phyloP scores from a whole-genome alignment of 1,140 invertebrate genomes.

The Lasioglossum albipes region DNA sequence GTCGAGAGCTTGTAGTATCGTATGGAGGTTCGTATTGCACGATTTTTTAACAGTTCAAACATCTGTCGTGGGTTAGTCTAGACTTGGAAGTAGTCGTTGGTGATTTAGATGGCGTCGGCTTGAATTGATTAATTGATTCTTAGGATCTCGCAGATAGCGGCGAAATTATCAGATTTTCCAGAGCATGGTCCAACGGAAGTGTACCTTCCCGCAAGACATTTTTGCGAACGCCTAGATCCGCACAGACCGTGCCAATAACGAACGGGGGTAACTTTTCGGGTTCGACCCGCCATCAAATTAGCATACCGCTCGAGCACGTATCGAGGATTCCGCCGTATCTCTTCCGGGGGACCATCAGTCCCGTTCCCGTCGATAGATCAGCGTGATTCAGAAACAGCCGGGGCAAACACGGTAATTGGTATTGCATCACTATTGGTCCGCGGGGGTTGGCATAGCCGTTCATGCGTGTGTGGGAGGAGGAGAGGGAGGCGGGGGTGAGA shows the following conservation, averaged over 20 bases:
- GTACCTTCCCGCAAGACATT: neutral
- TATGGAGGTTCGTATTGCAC: no score
- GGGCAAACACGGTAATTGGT: constrained; percentile 29
- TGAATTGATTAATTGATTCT: no score
- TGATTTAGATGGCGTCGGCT: no score
- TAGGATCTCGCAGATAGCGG: no score
- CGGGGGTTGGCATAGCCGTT: neutral
- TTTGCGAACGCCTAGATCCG: neutral
- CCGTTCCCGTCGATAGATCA: neutral
- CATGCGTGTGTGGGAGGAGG: no score
- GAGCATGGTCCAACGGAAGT: no score
- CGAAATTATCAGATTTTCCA: no score
- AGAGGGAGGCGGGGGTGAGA: neutral
- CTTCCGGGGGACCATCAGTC: neutral
- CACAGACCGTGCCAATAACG: neutral
- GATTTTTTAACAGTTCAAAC: no score
- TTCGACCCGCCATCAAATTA: constrained; percentile 1
- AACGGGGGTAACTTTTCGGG: neutral
- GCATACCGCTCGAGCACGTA: neutral
- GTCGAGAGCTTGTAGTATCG: no score
- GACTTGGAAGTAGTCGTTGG: no score
- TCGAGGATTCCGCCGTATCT: neutral
- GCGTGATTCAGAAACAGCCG: neutral
- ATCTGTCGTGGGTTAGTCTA: no score
- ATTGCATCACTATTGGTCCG: constrained; percentile 12